Evolutionary conservation across 2,888 invertebrate genomes (phyloP), one percentile per base, ranked within the genome.

Genomic region (Pilophorus perplexus): DNA sequence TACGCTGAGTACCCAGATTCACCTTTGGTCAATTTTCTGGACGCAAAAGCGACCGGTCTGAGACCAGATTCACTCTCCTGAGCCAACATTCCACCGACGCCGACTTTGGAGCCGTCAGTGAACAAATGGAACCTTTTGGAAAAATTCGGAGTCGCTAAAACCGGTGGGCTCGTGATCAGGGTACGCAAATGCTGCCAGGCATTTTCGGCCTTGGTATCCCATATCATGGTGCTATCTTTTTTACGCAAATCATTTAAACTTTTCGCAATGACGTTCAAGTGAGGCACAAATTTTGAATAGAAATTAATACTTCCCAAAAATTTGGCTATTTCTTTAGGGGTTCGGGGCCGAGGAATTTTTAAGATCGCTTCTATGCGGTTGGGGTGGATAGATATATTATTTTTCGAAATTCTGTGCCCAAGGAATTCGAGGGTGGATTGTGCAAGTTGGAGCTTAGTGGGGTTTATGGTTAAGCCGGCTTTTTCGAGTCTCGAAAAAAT

Each of bases 251-350:
- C 69, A 2, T 72, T 73, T 0, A 74, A 57, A 1, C 0, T 70
- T n/a, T n/a, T 67, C 1, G 71, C 40, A 2, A 71, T 62, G 3
- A 67, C 67, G 0, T 72, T 66, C 40, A 71, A 71, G 12, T 69
- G 50, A 0, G 72, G 72, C 0, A 74, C 57, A 44, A 72, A 74
- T 16, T 72, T 72, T 1, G 73, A 67, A 2, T 73, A 64, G 71
- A 74, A 74, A 16, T 70, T 12, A 69, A n/a, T n/a, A n/a, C n/a
- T n/a, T n/a, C n/a, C n/a, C n/a, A n/a, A n/a, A n/a, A n/a, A n/a
- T n/a, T n/a, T 59, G 10, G 71, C 67, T n/a, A 71, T 50, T 3
- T 64, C 67, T 42, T 71, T 71, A 4, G 66, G 52, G 52, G 70
- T 67, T 14, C 50, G 40, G 2, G 72, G 71, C 22, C 20, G 10